Conservation (phyloP, 2,113 vertebrate species). For the Lampris incognitus region DNA sequence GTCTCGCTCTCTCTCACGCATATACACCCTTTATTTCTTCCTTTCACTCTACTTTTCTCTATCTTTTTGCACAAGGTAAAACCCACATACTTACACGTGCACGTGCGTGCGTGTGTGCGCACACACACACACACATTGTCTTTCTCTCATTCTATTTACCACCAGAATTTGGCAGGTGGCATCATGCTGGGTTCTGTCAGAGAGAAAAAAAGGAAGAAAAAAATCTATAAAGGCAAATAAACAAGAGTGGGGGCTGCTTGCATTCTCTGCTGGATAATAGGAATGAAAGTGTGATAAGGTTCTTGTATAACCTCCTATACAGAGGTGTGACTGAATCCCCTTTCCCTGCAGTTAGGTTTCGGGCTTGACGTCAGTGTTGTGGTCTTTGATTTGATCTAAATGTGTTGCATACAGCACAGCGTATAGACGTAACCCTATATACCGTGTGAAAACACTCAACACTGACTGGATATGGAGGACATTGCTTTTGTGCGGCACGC, state of each 20-base stretch:
- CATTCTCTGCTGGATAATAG: conserved; percentile 64
- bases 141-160: conserved; percentile 43
- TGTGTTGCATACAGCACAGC: conserved; percentile 4
- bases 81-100: neutral
- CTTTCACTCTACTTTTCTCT: too few relatives aligned
- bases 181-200: conserved; percentile 57
- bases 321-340: conserved; percentile 54
- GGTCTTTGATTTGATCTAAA: conserved; percentile 19
- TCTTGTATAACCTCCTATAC: conserved; percentile 57
- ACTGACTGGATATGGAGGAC: too few relatives aligned
- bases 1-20: too few relatives aligned
- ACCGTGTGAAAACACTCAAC: too few relatives aligned
- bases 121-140: conserved; percentile 14
- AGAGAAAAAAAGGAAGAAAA: conserved; percentile 10
- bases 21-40: too few relatives aligned
- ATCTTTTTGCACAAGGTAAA: neutral
- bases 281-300: conserved; percentile 67
- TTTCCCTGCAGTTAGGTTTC: conserved; percentile 42
- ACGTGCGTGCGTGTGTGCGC: neutral
- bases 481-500: too few relatives aligned
- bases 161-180: conserved; percentile 71
- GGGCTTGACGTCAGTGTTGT: conserved; percentile 30
- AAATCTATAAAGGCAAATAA: conserved; percentile 72
- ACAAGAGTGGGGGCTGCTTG: conserved; percentile 60
- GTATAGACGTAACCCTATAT: too few relatives aligned